Conservation (phyloP, 2,113 vertebrate species). For the Poeciliopsis turrubarensis region DNA sequence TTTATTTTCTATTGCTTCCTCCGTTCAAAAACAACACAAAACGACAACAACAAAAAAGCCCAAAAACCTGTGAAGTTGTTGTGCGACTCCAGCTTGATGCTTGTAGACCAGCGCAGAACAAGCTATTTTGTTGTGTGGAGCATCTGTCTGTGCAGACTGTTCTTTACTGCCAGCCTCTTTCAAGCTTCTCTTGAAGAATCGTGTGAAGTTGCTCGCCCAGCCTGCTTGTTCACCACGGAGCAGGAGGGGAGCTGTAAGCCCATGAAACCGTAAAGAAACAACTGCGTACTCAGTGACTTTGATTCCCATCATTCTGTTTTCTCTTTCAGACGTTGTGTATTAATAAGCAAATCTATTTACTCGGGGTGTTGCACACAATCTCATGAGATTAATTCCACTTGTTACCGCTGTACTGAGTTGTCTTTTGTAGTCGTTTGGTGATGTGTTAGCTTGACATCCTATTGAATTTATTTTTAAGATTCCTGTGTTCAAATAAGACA, state of each 20-base stretch:
- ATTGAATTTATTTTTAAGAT: background rate
- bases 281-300: conserved; percentile 25
- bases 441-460: background rate
- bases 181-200: conserved; percentile 65
- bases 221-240: conserved; percentile 45
- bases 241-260: conserved; percentile 34
- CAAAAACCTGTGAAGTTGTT: conserved; percentile 74
- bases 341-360: conserved; percentile 7
- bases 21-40: conserved; percentile 6
- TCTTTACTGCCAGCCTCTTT: conserved; percentile 64
- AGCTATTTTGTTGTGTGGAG: conserved; percentile 35
- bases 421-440: background rate
- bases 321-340: conserved; percentile 22
- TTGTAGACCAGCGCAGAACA: conserved; percentile 46
- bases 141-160: conserved; percentile 66
- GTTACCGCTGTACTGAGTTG: background rate
- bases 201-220: conserved; percentile 59
- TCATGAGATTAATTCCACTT: no score
- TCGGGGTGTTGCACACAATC: no score
- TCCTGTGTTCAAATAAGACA: background rate
- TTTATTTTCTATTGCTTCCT: conserved; percentile 11
- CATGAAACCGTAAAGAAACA: conserved; percentile 56
- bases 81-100: conserved; percentile 62
- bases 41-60: conserved; percentile 25
- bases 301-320: conserved; percentile 33